Evolutionary conservation across 2,888 invertebrate species (phyloP), one percentile per base, ranked within the genome.

Genomic region (Gasteruption jaculator): DNA sequence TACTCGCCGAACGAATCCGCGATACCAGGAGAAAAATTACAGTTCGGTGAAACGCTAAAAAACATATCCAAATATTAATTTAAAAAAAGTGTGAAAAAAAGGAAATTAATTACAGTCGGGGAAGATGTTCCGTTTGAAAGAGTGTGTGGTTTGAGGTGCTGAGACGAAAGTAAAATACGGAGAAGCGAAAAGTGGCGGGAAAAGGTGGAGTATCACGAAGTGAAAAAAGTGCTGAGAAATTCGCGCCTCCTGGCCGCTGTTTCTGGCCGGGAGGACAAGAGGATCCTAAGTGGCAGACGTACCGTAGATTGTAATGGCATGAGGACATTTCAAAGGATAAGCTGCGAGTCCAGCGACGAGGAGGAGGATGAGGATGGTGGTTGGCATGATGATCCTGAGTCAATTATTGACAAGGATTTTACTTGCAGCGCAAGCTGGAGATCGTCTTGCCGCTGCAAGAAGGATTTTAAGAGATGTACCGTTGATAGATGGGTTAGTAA

Each of bases 341-440:
- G 57, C 56, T 61, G 57, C 58, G 60, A 59, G 66, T 62, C 63
- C 60, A 64, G 67, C 57, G 63, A n/a, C n/a, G n/a, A 62, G 68
- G 66, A 59, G 65, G 68, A 68, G 65, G 62, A 68, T 68, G 68
- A 68, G 65, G 68, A 68, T 68, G 68, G 65, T 68, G 65, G 61
- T 68, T 61, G 66, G 62, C 56, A 62, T 68, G 52, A 66, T 68
- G 68, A 63, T 68, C 64, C 65, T 66, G 60, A 66, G 68, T 63
- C 68, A 68, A 63, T 58, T 68, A 47, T 55, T 68, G 63, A 65
- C 66, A 60, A 63, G 65, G 61, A 61, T 66, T 49, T 51, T 68
- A 46, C 61, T 68, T 48, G 68, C 65, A 33, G 66, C 68, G 45
- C 66, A 68, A 49, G 66, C 65, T 39, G 68, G 63, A 50, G 68